Percentiles rank a stretch among this genome's conserved stretches.
These are phyloP conservation scores for Cyclophora albipunctata DNA, from an alignment of 2,888 invertebrate species.

Conservation along the genomic window DNA sequence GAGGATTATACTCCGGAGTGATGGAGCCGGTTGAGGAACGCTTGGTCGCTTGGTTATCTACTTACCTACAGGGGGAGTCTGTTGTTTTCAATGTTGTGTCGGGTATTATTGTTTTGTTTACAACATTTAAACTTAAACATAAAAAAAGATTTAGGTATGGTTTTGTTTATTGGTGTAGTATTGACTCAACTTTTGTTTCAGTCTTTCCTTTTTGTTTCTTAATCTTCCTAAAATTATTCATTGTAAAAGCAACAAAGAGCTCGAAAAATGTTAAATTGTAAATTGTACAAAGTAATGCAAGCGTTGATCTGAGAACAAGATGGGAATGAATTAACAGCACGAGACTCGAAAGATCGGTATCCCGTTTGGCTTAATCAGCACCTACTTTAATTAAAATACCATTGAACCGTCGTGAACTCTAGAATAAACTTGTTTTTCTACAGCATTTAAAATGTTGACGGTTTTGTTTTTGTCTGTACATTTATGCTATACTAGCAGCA, in stretches of 20 bases:
- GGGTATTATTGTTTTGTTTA: too few relatives aligned
- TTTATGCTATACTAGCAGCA: background rate
- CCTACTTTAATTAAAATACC: slow-evolving; percentile 67
- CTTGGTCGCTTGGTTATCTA: background rate
- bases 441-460: background rate
- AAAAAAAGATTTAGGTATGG: too few relatives aligned
- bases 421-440: background rate
- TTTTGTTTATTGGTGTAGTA: too few relatives aligned
- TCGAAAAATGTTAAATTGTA: slow-evolving; percentile 13
- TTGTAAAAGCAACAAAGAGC: too few relatives aligned
- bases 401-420: slow-evolving; percentile 29
- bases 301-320: slow-evolving; percentile 4
- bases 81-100: background rate
- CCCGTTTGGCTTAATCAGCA: slow-evolving; percentile 57
- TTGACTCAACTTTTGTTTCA: too few relatives aligned
- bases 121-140: too few relatives aligned
- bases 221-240: too few relatives aligned
- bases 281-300: slow-evolving; percentile 21
- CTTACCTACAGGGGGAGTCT: background rate
- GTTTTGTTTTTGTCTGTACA: background rate
- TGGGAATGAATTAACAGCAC: slow-evolving; percentile 11
- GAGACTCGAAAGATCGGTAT: slow-evolving; percentile 7
- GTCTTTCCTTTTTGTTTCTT: too few relatives aligned
- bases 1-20: slow-evolving; percentile 13
- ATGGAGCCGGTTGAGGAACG: background rate